Evolutionary conservation across 2,888 invertebrate species (phyloP).

Genomic region (Timandra comae): DNA sequence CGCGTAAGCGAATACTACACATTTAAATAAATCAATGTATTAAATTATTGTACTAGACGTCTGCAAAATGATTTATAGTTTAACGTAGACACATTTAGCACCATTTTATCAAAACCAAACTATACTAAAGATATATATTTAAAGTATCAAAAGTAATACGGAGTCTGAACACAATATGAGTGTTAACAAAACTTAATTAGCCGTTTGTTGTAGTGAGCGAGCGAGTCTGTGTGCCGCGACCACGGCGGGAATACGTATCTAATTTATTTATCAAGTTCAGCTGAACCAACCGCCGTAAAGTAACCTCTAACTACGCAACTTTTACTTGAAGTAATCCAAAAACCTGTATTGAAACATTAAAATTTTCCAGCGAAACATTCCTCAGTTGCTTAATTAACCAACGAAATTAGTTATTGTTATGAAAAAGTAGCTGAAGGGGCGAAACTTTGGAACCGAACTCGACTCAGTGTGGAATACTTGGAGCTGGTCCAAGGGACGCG

Average conservation of each 20-base stretch:
- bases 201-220: too few relatives aligned
- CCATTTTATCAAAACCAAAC: too few relatives aligned
- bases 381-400: constrained; percentile 53
- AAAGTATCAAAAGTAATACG: too few relatives aligned
- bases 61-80: too few relatives aligned
- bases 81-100: too few relatives aligned
- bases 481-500: constrained; percentile 5
- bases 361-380: constrained; percentile 38
- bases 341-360: constrained; percentile 37
- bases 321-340: constrained; percentile 18
- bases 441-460: constrained; percentile 38
- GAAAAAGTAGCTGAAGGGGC: constrained; percentile 46
- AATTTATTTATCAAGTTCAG: neutral
- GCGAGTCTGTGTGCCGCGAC: too few relatives aligned
- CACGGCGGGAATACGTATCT: too few relatives aligned
- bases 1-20: too few relatives aligned
- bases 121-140: too few relatives aligned
- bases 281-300: constrained; percentile 7
- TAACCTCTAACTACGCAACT: constrained; percentile 13
- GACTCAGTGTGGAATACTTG: constrained; percentile 28
- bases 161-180: too few relatives aligned
- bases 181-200: neutral
- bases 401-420: constrained; percentile 60
- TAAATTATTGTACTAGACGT: too few relatives aligned
- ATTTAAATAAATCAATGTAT: too few relatives aligned